phyloP scores from a whole-genome alignment of 1,140 invertebrate genomes.

The Sesamia nonagrioides region DNA sequence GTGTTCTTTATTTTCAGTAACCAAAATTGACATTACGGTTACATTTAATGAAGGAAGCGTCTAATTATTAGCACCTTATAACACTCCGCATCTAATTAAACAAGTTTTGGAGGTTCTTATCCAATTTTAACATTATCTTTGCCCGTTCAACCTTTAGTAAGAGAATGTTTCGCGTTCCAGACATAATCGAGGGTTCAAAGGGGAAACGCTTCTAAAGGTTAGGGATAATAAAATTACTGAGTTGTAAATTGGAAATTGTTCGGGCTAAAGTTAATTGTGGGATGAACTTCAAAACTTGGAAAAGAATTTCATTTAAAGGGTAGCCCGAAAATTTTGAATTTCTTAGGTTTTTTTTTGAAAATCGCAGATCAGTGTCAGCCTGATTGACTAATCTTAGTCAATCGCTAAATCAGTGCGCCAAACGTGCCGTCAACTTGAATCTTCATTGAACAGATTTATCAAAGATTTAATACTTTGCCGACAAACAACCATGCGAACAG shows the following conservation, averaged over 20 bases:
- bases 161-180: not conserved
- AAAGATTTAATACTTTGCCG: not conserved
- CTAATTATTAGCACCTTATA: conserved; percentile 19
- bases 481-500: no score
- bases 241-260: conserved; percentile 9
- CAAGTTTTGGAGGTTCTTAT: conserved; percentile 19
- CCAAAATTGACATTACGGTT: not conserved
- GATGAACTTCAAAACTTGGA: not conserved
- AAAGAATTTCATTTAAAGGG: not conserved
- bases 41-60: conserved; percentile 10
- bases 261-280: not conserved
- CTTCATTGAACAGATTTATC: no score
- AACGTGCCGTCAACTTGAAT: no score
- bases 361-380: no score
- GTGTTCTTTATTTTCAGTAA: not conserved
- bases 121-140: conserved; percentile 8
- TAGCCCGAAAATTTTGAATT: no score
- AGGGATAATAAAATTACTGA: conserved; percentile 22
- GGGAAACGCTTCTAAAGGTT: not conserved
- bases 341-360: no score
- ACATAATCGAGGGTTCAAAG: conserved; percentile 13
- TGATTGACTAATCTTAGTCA: no score
- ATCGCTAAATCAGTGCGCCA: no score
- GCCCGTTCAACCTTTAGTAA: conserved; percentile 2
- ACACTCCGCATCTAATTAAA: conserved; percentile 30